Conservation (phyloP, 2,888 invertebrate species). For the Ennomos fuscantarius region DNA sequence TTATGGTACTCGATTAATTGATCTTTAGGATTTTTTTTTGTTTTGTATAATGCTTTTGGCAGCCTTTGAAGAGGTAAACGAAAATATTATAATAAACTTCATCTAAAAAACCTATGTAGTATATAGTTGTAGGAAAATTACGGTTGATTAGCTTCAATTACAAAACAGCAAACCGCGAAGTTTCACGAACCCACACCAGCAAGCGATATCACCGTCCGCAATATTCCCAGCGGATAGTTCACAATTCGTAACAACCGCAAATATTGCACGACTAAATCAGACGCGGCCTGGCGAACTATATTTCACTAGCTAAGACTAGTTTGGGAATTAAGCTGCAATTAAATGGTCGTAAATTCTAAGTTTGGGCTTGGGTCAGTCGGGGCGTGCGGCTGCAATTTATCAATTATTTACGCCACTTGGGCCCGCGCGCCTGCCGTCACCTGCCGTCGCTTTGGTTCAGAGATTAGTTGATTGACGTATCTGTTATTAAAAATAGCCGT, state of each 20-base stretch:
- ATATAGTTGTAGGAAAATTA: neutral
- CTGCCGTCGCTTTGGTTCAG: conserved; percentile 37
- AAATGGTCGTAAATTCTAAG: conserved; percentile 82
- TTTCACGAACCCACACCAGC: conserved; percentile 14
- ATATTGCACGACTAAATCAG: conserved; percentile 32
- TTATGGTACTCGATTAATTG: too few species aligned
- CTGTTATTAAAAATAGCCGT: conserved; percentile 26
- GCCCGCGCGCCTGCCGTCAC: conserved; percentile 65
- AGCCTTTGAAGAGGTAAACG: too few species aligned
- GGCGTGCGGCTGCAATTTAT: conserved; percentile 82
- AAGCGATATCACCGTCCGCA: conserved; percentile 11
- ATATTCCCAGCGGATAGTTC: conserved; percentile 23
- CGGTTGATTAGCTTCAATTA: neutral
- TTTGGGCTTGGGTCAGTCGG: conserved; percentile 73
- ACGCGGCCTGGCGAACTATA: conserved; percentile 58
- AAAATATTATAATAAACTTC: too few species aligned
- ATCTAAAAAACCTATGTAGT: too few species aligned
- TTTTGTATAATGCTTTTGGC: too few species aligned
- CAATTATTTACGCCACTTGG: conserved; percentile 84
- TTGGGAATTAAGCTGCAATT: conserved; percentile 82
- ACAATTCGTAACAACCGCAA: conserved; percentile 33
- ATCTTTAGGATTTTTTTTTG: too few species aligned
- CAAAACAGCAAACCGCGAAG: conserved; percentile 7
- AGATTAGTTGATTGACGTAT: conserved; percentile 23
- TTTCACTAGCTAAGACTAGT: conserved; percentile 76